Conservation (phyloP, 2,797 vertebrate species). For the Psittacula echo region DNA sequence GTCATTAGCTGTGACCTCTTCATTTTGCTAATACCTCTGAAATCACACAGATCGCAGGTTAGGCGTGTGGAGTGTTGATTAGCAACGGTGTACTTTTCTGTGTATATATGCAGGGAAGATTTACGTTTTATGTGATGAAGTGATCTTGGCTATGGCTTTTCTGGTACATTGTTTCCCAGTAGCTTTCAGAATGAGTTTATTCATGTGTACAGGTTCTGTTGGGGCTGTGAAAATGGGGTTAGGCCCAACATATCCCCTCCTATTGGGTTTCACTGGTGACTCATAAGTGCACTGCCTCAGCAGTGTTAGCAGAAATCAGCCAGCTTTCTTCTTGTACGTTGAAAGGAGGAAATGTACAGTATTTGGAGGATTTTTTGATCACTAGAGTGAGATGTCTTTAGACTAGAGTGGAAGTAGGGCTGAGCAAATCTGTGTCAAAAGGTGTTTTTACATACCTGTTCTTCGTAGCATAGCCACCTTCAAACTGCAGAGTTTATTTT, state of each 20-base stretch:
- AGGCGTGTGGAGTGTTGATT: background rate
- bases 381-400: background rate
- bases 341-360: fast-evolving
- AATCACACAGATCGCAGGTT: background rate
- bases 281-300: background rate
- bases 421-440: background rate
- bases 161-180: background rate
- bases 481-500: background rate
- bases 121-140: background rate
- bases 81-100: background rate
- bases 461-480: background rate
- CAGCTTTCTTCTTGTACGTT: background rate
- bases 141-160: background rate
- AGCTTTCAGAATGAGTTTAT: background rate
- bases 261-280: background rate
- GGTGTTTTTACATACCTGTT: background rate
- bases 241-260: background rate
- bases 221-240: background rate
- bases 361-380: background rate
- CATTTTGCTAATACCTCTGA: background rate
- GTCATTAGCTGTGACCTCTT: background rate
- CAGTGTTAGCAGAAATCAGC: background rate
- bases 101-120: background rate
- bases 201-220: background rate
- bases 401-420: background rate